Conservation (phyloP, 2,888 invertebrate genomes). For the Polydrusus tereticollis region DNA sequence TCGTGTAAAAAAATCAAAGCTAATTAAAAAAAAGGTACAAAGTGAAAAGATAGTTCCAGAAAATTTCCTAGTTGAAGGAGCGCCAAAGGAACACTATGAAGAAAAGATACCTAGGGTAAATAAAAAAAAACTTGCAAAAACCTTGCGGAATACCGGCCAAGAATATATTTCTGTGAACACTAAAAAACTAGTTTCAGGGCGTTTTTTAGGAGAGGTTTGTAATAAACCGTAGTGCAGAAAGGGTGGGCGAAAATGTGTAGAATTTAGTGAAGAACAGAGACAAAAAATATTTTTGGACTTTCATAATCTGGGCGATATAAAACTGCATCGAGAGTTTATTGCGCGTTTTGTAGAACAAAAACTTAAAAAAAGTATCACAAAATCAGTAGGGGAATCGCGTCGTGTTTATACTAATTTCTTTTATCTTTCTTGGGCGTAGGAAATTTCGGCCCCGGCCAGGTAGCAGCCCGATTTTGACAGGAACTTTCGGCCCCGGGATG, state of each 20-base stretch:
- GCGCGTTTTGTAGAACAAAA: constrained; percentile 16
- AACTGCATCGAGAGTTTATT: constrained; percentile 16
- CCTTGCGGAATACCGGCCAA: constrained; percentile 11
- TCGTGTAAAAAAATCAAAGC: too few relatives aligned
- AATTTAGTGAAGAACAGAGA: constrained; percentile 21
- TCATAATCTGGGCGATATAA: constrained; percentile 4
- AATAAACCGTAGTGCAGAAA: constrained; percentile 14
- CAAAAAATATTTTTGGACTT: constrained; percentile 2
- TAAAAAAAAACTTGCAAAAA: constrained; percentile 6
- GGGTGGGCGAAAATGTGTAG: constrained; percentile 20
- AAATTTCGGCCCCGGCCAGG: too few relatives aligned
- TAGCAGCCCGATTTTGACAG: too few relatives aligned
- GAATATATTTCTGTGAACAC: constrained; percentile 6
- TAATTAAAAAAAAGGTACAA: constrained; percentile 1
- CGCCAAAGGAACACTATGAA: constrained; percentile 9
- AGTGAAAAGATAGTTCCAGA: background rate
- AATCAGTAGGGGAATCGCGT: background rate
- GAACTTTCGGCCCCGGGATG: too few relatives aligned
- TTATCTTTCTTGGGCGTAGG: too few relatives aligned
- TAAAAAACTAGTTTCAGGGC: background rate
- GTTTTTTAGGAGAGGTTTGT: constrained; percentile 9
- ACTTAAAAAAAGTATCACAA: background rate
- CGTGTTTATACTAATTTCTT: constrained; percentile 13
- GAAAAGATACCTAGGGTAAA: constrained; percentile 6
- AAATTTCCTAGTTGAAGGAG: constrained; percentile 12